Base-by-base conservation (phyloP, 2,888 invertebrate genomes). In the Cremastobaeus sp. region DNA sequence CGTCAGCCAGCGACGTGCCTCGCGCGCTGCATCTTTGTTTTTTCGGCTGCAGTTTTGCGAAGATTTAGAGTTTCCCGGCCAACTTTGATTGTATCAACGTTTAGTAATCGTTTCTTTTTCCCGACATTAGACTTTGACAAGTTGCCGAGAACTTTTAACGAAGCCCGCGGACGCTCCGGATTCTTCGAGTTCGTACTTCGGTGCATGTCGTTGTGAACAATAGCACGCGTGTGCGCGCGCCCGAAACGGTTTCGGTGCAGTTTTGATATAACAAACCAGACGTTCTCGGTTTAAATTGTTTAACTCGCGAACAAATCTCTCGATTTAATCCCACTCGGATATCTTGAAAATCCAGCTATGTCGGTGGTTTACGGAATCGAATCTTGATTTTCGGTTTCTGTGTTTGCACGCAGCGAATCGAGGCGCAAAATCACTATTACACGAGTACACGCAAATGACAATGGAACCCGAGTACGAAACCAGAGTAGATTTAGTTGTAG, bases 81-180 rank as follows among this genome's bases (percentile, higher is more conserved):
- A 32, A 32, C 17, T 35, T 50, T 20, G 12, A 50, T 50, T 50
- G 17, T 50, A 37, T 52, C 28, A 28, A 52, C 37, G 12, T 52
- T 52, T 37, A 28, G 37, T 17, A 28, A 37, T 37, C 52, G 35
- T 35, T n/a, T n/a, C n/a, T 50, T 50, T 52, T 37, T 28, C 37
- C 17, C 21, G 6, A 8, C 28, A 30, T 39, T 55, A 39, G 25
- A 52, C 54, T 41, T 55, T 41, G 55, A 55, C 55, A 41, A 55
- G 30, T 32, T 20, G 11, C 6, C 18, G 5, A 15, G 15, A 55
- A 55, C 28, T 41, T 55, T 18, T 39, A 41, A 41, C 32, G 41
- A 41, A 32, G 30, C 32, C 41, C 18, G 41, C 14, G 41, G 30
- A 55, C 39, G 39, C 41, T 20, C 11, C 18, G 12, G 18, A 55